These are phyloP conservation scores for Oreocharis arfaki DNA, from an alignment of 2,113 vertebrate species.

Conservation along the genomic window DNA sequence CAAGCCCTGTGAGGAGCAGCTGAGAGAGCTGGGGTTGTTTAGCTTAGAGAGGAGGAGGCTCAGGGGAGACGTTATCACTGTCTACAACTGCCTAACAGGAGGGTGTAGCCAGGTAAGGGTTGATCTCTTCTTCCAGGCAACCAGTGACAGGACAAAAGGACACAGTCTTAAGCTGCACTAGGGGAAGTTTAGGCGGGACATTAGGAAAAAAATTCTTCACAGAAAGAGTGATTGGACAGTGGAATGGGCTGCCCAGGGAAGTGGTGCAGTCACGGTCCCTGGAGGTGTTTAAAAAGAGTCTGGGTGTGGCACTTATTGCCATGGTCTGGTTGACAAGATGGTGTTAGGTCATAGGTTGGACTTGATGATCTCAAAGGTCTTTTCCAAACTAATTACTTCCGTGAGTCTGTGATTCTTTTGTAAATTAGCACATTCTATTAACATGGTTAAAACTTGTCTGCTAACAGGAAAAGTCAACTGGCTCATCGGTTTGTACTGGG, in stretches of 20 bases:
- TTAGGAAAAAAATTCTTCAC: not conserved
- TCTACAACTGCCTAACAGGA: not conserved
- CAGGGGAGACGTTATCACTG: not conserved
- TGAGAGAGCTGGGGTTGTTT: not conserved
- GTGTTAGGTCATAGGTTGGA: not conserved
- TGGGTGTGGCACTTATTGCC: too few species aligned
- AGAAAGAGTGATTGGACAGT: not conserved
- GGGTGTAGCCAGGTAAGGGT: too few species aligned
- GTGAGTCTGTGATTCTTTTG: not conserved
- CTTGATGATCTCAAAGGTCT: not conserved
- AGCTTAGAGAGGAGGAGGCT: not conserved
- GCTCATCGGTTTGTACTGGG: not conserved
- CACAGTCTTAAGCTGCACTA: not conserved
- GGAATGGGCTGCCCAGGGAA: not conserved
- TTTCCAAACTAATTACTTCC: not conserved
- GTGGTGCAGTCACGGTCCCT: not conserved
- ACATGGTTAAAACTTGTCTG: not conserved
- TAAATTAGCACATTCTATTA: not conserved
- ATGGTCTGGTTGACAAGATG: too few species aligned
- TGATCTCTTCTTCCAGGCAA: not conserved
- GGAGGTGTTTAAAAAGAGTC: not conserved
- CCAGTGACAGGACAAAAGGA: not conserved
- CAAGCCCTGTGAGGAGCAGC: fast-evolving
- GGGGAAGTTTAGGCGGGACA: not conserved
- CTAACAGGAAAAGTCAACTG: not conserved